A percentile compares a stretch with the other conserved stretches of the same genome.
These are phyloP conservation scores for Neosilurus mollespiculum DNA, from an alignment of 2,797 vertebrate species.

Conservation along the genomic window DNA sequence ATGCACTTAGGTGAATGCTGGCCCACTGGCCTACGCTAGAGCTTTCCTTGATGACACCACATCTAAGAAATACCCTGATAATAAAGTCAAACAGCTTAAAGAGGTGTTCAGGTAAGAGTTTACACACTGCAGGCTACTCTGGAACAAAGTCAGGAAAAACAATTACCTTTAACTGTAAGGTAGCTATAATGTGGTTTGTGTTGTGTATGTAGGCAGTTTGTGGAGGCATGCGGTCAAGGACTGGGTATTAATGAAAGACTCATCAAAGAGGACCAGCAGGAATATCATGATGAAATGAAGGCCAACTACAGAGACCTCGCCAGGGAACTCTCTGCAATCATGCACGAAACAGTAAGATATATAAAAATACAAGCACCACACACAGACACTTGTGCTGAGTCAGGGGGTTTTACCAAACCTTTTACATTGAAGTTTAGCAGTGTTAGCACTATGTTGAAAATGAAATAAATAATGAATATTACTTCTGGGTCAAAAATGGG, in stretches of 20 bases:
- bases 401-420: not conserved
- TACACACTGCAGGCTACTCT: not conserved
- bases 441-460: no score
- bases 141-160: not conserved
- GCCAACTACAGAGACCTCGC: conserved; percentile 92
- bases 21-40: conserved; percentile 91
- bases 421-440: not conserved
- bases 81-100: conserved; percentile 95
- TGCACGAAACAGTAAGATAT: conserved; percentile 86
- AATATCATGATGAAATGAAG: conserved; percentile 98
- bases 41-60: conserved; percentile 91
- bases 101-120: conserved; percentile 92
- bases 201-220: conserved; percentile 84
- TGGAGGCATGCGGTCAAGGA: conserved; percentile 94
- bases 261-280: conserved; percentile 95
- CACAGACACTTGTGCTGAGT: conserved; percentile 10
- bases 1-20: conserved; percentile 87
- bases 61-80: conserved; percentile 93
- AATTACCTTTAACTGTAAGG: not conserved
- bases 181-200: not conserved
- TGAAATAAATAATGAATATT: not conserved
- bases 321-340: conserved; percentile 94
- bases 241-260: conserved; percentile 89
- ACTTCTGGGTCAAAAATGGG: not conserved
- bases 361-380: conserved; percentile 34